A percentile compares a stretch with the other conserved stretches of the same genome.
Conservation (phyloP, 2,888 invertebrate genomes). For the Macrosiphum euphorbiae region DNA sequence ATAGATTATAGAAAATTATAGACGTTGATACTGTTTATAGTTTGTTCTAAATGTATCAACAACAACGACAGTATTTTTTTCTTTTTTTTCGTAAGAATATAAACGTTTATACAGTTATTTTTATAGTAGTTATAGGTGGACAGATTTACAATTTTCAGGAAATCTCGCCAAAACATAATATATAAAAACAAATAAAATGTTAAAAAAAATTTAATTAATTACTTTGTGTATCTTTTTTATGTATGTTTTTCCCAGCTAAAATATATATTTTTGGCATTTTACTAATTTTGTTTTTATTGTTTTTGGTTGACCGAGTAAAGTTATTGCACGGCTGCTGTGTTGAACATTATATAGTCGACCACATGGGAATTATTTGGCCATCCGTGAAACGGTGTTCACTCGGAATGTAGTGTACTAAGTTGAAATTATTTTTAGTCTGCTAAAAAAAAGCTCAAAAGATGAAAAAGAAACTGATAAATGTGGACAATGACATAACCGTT, state of each 20-base stretch:
- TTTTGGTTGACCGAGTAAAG: constrained; percentile 4
- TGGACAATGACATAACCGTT: not conserved
- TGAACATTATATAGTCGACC: constrained; percentile 26
- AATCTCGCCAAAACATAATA: not conserved
- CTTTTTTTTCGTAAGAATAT: not conserved
- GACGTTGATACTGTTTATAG: not conserved
- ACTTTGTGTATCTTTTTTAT: not conserved
- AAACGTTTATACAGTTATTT: not conserved
- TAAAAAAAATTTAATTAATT: not conserved
- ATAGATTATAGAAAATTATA: not conserved
- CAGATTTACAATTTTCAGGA: not conserved
- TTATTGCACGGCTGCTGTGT: not conserved
- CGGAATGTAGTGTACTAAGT: constrained; percentile 10
- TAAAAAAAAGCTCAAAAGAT: constrained; percentile 30
- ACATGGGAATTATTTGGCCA: constrained; percentile 21
- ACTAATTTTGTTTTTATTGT: constrained; percentile 43
- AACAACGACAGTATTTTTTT: not conserved
- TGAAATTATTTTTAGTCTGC: constrained; percentile 11
- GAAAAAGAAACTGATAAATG: constrained; percentile 23
- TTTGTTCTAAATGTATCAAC: not conserved
- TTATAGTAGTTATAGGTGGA: not conserved
- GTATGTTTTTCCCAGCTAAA: not conserved
- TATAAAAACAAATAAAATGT: not conserved
- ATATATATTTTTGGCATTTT: constrained; percentile 23
- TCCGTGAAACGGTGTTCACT: constrained; percentile 43